Conservation (phyloP, 2,113 vertebrate genomes). For the Rhynchopsitta pachyrhyncha region DNA sequence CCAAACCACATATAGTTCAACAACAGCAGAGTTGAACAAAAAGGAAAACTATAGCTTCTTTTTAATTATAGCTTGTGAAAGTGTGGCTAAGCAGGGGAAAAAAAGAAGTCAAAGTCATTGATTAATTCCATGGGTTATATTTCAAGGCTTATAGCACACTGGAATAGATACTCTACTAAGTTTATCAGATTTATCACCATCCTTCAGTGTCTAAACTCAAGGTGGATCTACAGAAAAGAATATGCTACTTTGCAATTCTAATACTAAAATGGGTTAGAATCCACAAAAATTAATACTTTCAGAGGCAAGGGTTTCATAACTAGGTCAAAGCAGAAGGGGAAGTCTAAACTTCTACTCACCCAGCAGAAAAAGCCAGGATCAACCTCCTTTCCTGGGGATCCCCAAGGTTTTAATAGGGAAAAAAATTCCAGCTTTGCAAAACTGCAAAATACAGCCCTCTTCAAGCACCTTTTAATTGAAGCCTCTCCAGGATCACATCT, state of each 20-base stretch:
- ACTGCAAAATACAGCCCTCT: not conserved
- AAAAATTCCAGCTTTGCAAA: not conserved
- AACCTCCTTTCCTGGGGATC: slow-evolving; percentile 32
- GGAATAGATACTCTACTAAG: not conserved
- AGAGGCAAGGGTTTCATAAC: slow-evolving; percentile 13
- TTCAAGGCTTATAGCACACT: not conserved
- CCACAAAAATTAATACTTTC: not conserved
- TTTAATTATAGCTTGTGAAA: slow-evolving; percentile 49
- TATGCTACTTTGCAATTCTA: not conserved
- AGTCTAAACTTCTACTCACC: not conserved
- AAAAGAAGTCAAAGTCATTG: not conserved
- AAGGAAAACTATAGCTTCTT: slow-evolving; percentile 33
- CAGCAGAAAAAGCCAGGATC: slow-evolving; percentile 8
- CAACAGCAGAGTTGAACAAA: slow-evolving; percentile 46
- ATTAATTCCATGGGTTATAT: slow-evolving; percentile 25
- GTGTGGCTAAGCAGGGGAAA: not conserved
- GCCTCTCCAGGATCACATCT: not conserved
- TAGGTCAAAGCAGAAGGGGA: slow-evolving; percentile 8
- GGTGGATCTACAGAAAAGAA: not conserved
- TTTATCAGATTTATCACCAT: not conserved
- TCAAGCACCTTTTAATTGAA: not conserved
- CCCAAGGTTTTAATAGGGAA: not conserved
- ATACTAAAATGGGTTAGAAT: not conserved
- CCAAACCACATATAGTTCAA: slow-evolving; percentile 61
- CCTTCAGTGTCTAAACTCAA: not conserved